A percentile compares a stretch with the other conserved stretches of the same genome.
These are phyloP conservation scores for Hydrozoanthus tunicans DNA, from an alignment of 64 coral and sea anemone species.

Conservation along the genomic window DNA sequence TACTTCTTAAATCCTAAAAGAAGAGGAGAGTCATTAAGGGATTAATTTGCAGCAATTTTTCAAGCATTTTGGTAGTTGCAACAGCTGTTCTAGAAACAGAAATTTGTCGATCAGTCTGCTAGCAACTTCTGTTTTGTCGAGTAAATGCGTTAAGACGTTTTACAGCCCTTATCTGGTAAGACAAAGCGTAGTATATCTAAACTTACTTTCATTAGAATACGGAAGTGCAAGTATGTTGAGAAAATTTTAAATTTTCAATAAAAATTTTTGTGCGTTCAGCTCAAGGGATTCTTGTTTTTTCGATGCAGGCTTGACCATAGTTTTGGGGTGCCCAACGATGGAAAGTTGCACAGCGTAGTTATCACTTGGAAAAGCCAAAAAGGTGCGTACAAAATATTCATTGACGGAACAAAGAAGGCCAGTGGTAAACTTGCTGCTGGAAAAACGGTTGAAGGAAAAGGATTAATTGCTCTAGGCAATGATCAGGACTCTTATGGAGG, in stretches of 20 bases:
- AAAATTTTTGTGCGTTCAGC: background rate
- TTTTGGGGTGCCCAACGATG: background rate
- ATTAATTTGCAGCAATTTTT: too few species aligned
- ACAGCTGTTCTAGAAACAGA: too few species aligned
- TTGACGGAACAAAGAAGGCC: background rate
- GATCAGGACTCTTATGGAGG: slow-evolving; percentile 21
- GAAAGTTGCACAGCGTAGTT: slow-evolving; percentile 12
- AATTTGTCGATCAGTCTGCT: too few species aligned
- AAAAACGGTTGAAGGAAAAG: background rate
- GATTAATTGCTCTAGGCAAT: slow-evolving; percentile 11
- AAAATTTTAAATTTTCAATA: background rate
- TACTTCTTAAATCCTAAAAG: too few species aligned
- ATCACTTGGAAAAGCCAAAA: background rate
- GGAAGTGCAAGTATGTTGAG: background rate
- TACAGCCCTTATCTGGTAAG: too few species aligned
- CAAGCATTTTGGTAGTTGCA: too few species aligned
- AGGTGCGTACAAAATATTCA: background rate
- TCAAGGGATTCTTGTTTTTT: background rate
- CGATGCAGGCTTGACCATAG: background rate
- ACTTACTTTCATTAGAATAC: too few species aligned
- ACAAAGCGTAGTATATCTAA: too few species aligned
- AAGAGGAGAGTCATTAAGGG: too few species aligned
- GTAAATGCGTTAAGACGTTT: too few species aligned
- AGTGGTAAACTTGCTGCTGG: background rate
- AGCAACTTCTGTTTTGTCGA: too few species aligned